These are phyloP conservation scores for Megaustenia siamemsis DNA, from an alignment of 2,888 invertebrate genomes.

Conservation along the genomic window DNA sequence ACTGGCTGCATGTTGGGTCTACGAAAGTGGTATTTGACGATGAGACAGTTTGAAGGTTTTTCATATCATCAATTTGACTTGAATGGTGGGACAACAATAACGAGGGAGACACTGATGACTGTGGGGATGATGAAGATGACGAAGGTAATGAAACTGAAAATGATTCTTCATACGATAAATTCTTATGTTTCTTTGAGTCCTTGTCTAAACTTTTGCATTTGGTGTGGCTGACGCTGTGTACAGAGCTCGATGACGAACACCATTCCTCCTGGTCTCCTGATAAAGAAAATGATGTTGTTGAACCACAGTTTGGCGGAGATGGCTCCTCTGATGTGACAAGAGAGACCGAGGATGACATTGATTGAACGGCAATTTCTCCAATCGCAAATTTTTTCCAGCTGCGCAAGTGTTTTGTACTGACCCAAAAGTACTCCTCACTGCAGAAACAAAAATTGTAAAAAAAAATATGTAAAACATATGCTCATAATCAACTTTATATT, in stretches of 20 bases:
- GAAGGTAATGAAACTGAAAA: slow-evolving; percentile 19
- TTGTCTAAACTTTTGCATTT: background rate
- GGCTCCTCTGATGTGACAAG: background rate
- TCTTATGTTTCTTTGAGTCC: slow-evolving; percentile 10
- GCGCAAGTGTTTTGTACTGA: slow-evolving; percentile 83
- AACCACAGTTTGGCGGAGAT: background rate
- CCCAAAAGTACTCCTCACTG: slow-evolving; percentile 76
- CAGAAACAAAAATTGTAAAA: slow-evolving; percentile 27
- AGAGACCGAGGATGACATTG: background rate
- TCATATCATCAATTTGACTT: background rate
- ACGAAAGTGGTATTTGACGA: background rate
- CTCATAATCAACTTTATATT: background rate
- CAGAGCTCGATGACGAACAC: background rate
- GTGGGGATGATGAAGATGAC: background rate
- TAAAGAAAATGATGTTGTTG: background rate
- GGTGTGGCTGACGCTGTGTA: background rate
- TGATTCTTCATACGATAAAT: background rate
- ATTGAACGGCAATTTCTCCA: slow-evolving; percentile 53
- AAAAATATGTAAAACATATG: background rate
- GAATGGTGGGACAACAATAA: background rate
- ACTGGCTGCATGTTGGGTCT: background rate
- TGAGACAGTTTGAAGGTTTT: background rate
- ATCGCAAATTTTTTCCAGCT: slow-evolving; percentile 82
- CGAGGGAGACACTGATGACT: slow-evolving; percentile 13
- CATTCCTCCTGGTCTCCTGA: background rate